Evolutionary conservation across 2,888 invertebrate genomes (phyloP), one percentile per base, ranked within the genome.

Genomic region (Fissipunctia ypsillon): DNA sequence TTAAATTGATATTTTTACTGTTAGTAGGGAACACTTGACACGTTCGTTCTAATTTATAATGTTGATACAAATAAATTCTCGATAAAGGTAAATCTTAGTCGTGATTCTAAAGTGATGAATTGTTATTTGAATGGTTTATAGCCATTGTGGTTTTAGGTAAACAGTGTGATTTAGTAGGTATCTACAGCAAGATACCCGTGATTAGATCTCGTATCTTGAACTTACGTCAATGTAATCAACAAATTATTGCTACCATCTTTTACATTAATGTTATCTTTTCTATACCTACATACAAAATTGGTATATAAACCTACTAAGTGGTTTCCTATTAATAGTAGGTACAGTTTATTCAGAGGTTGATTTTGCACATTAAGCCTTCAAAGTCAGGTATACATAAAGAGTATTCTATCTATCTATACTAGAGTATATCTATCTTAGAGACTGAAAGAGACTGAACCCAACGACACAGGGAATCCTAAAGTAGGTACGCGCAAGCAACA

Each of bases 1-100:
- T 83, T 74, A 80, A 72, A 80, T 77, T 76, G 63, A 74, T 83
- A 79, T 82, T 79, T 83, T 74, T 78, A 83, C 60, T 65, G 50
- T 77, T 50, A 61, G 65, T 73, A 73, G n/a, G n/a, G n/a, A n/a
- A 75, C 76, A 69, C 61, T 80, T 57, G 60, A 54, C 16, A n/a
- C 35, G 19, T 69, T 61, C 67, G 63, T 68, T 57, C 61, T 67
- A 81, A 67, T 84, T 81, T 75, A 69, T 56, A 67, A 50, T 59
- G n/a, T 69, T 75, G 63, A 70, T 67, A 64, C 41, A 45, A 80
- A 52, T 60, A 45, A 48, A 48, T 57, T 74, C 45, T 54, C 31
- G 54, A 69, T 73, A 66, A 66, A 48, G 2, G 10, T 59, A 72
- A 52, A 56, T 66, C 60, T 65, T 28, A 14, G 63, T 48, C 60